Conservation (phyloP, 2,888 invertebrate genomes). For the Xylota sylvarum region DNA sequence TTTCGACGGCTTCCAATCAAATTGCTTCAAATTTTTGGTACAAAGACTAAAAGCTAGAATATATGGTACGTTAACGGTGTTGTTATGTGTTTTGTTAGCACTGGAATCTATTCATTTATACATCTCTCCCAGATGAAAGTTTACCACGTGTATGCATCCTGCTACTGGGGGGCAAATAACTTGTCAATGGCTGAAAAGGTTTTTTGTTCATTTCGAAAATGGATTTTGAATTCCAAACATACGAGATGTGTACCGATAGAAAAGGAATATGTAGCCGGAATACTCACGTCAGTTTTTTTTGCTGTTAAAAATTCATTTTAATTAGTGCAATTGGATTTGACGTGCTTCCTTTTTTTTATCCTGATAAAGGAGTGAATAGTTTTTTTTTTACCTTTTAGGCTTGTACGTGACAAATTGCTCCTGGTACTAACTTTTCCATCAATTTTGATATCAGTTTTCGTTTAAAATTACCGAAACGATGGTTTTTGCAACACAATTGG, state of each 20-base stretch:
- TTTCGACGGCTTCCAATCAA: conserved; percentile 39
- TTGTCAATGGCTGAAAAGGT: conserved; percentile 1
- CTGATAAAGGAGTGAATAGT: neutral
- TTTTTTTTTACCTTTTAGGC: neutral
- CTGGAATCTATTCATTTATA: conserved; percentile 15
- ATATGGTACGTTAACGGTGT: neutral
- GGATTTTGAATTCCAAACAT: neutral
- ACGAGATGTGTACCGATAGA: neutral
- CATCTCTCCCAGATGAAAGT: neutral
- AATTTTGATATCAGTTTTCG: neutral
- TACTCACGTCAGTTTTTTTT: neutral
- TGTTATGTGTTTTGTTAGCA: neutral
- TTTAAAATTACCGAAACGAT: neutral
- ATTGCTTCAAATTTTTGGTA: conserved; percentile 35
- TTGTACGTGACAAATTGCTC: neutral
- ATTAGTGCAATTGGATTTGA: conserved; percentile 33
- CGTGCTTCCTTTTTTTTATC: neutral
- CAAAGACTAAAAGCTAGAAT: neutral
- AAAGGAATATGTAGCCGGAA: neutral
- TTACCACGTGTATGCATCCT: neutral
- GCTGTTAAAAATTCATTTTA: conserved; percentile 15
- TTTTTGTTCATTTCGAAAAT: conserved; percentile 24
- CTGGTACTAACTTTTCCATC: neutral
- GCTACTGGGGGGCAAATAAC: neutral
- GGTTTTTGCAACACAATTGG: neutral